Evolutionary conservation across 2,113 vertebrate genomes (phyloP), one percentile per base, ranked within the genome.

Genomic region (Clarias gariepinus): DNA sequence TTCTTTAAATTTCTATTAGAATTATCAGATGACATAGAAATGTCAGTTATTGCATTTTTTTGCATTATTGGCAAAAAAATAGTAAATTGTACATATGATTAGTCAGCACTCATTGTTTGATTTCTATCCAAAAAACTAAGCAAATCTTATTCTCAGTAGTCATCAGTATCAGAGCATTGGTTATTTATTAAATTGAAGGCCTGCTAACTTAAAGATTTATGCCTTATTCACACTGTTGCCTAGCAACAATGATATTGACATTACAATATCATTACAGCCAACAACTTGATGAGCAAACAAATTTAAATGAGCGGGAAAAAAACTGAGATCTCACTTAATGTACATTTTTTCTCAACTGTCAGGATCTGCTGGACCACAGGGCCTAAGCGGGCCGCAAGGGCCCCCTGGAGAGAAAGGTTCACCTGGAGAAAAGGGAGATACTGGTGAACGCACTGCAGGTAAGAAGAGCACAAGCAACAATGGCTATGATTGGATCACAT

Each of bases 351-450:
- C 15, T 55, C 25, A 64, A 41, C 12, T 84, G 21, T 47, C 55
- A 89, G 88, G 88, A 18, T 33, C 86, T 81, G 33, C 58, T 74
- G 89, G 89, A 23, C n/a, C 58, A 57, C 15, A 0, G 5, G 89
- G 89, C 12, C 16, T 28, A 21, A 0, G 0, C 23, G 89, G 89
- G 4, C 30, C 36, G 8, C 53, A 57, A 47, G 89, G 88, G 36
- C 60, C 7, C 15, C 9, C 80, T 68, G 88, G 88, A 87, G 8
- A 11, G 28, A 89, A 87, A 86, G 88, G 88, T 25, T 87, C 88
- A 73, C 3, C 73, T 57, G 88, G 88, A 83, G n/a, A 85, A 13
- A 89, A 87, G 52, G 88, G 88, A 80, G 47, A 86, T 16, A 80
- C 0, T 10, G 85, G 83, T n/a, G 4, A 47, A 28, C 21, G 30